These are phyloP conservation scores for Philereme vetulata DNA, from an alignment of 2,888 invertebrate genomes.

Conservation along the genomic window DNA sequence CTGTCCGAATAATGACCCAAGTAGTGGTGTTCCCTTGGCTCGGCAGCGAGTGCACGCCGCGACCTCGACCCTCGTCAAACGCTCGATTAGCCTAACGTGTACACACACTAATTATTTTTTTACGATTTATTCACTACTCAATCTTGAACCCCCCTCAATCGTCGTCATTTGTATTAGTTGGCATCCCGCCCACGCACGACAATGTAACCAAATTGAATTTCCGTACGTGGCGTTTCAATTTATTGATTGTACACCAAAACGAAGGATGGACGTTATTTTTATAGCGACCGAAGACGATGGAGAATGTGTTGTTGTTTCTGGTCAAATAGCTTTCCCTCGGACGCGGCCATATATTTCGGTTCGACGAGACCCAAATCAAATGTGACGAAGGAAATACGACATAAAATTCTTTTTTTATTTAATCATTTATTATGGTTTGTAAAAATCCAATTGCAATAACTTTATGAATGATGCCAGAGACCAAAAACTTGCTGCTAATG, in stretches of 20 bases:
- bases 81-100: constrained; percentile 77
- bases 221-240: constrained; percentile 56
- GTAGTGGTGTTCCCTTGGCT: constrained; percentile 59
- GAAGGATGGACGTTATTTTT: constrained; percentile 54
- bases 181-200: constrained; percentile 59
- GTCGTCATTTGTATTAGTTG: constrained; percentile 59
- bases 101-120: constrained; percentile 71
- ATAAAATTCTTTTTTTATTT: constrained; percentile 38
- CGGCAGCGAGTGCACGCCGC: constrained; percentile 57
- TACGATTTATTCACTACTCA: constrained; percentile 57
- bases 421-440: constrained; percentile 43
- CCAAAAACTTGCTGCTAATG: constrained; percentile 48
- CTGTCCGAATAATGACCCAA: constrained; percentile 79
- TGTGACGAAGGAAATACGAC: constrained; percentile 51
- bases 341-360: constrained; percentile 28
- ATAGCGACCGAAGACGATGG: constrained; percentile 43
- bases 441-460: constrained; percentile 54
- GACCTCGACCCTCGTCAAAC: constrained; percentile 80
- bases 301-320: constrained; percentile 43
- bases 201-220: constrained; percentile 63
- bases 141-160: constrained; percentile 50
- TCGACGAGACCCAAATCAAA: constrained; percentile 42
- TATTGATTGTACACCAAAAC: constrained; percentile 56
- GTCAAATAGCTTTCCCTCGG: constrained; percentile 37
- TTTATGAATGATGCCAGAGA: constrained; percentile 43